Evolutionary conservation across 2,113 vertebrate species (phyloP), one percentile per base, ranked within the genome.

Genomic region (Notarius lentiginosus): DNA sequence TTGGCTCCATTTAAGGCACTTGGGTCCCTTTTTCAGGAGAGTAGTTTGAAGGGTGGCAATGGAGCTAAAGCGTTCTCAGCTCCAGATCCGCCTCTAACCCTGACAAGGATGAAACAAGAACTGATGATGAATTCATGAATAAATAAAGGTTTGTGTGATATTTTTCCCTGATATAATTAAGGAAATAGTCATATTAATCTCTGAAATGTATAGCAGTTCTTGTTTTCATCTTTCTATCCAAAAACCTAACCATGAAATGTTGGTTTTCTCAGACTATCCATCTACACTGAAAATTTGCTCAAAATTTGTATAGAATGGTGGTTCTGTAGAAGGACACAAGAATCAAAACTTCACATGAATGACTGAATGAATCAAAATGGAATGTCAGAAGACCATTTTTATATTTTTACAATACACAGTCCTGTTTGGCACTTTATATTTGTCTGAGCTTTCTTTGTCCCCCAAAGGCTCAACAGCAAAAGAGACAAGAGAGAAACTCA

Each of bases 321-420:
- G 73, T 18, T 27, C 68, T 77, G 22, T 56, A 49, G 18, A 49
- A 75, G 8, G 41, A 60, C 9, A 53, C 3, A 65, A 5, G 47
- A 17, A 27, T 51, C 70, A 49, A 53, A 30, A 9, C 47, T 24
- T 80, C 1, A 47, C 24, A 47, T 68, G 30, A 68, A 17, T 65
- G 51, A 17, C 63, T 41, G 34, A 41, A 41, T 41, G 34, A 41
- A 41, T 41, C 58, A 61, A 85, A 51, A 76, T 61, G 56, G 82
- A 87, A 87, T 49, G 55, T 60, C 61, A 86, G 55, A 49, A 22
- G 83, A 17, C n/a, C 49, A 12, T 65, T 75, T 53, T 7, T 6
- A 61, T 70, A 65, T 55, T 18, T 87, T 70, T 80, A 80, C 76
- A 47, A 51, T 61, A 53, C 76, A 84, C 47, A 65, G 24, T 41